Evolutionary conservation across 2,888 invertebrate species (phyloP), one percentile per base, ranked within the genome.

Genomic region (Siphlonurus alternatus): DNA sequence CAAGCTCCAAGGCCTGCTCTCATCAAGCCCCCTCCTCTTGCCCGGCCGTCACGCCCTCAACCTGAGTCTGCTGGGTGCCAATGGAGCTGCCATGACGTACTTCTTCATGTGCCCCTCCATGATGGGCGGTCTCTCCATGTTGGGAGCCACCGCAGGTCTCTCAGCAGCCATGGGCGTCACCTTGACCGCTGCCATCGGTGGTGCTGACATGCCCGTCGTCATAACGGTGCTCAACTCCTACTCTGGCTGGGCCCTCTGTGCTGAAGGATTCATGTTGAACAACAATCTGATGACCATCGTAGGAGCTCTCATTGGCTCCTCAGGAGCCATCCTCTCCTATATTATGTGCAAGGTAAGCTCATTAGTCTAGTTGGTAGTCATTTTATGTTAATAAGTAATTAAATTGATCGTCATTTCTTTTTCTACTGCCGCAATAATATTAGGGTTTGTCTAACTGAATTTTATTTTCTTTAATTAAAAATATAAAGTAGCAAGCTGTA

Each of bases 151-250:
- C 2, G 86, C 91, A 1, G 81, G 83, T 15, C 80, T 93, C 64
- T 88, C 89, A 64, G 83, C 88, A 63, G 77, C 85, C 7, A 89
- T 93, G 86, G 93, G 93, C 0, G 83, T 93, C 53, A 93, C 92
- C 1, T 80, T 93, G 61, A 93, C 93, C 0, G 83, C 89, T 65
- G 93, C 93, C 61, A 93, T 93, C 72, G 93, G 93, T 80, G 92
- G 92, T 69, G 93, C 93, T 67, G 93, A 93, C 77, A 93, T 93
- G 93, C 93, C 93, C 0, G 93, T 93, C 1, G 93, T 93, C 2
- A 93, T 93, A 72, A 93, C 93, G 0, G 93, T 93, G 15, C 78
- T 93, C 59, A 93, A 93, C 82, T 89, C 89, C 72, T 93, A 93
- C 78, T 91, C 91, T 0, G 93, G 93, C 59, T 93, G 93, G 93